A percentile compares a stretch with the other conserved stretches of the same genome.
These are phyloP conservation scores for Acleris emargana DNA, from an alignment of 2,888 invertebrate genomes.

Conservation along the genomic window DNA sequence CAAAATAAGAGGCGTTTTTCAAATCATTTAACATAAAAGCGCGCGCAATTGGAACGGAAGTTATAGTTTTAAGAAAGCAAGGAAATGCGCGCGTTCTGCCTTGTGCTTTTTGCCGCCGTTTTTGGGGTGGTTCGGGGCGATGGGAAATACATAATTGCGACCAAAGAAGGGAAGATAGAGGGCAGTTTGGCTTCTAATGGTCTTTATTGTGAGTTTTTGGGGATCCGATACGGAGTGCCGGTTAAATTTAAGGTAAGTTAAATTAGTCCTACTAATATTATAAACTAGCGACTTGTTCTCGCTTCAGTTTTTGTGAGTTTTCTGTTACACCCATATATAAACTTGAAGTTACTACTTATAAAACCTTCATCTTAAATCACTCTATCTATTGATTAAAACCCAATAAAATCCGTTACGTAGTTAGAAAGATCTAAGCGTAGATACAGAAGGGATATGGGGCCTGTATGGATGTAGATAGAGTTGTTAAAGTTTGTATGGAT, in stretches of 20 bases:
- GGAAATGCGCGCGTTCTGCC: conserved; percentile 38
- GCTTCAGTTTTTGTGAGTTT: too few relatives aligned
- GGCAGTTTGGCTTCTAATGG: conserved; percentile 62
- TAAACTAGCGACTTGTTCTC: too few relatives aligned
- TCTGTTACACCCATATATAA: too few relatives aligned
- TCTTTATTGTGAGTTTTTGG: conserved; percentile 69
- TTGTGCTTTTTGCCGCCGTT: conserved; percentile 49
- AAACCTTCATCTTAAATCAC: too few relatives aligned
- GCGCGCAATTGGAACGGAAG: conserved; percentile 1
- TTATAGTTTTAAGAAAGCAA: conserved; percentile 27
- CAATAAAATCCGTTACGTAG: too few relatives aligned
- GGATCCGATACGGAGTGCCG: conserved; percentile 67
- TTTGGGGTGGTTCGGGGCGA: conserved; percentile 46
- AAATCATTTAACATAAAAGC: conserved; percentile 22
- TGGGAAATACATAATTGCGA: conserved; percentile 60
- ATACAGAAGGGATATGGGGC: too few relatives aligned
- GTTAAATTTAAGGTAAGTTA: conserved; percentile 66
- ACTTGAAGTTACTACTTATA: too few relatives aligned
- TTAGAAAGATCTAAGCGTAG: too few relatives aligned
- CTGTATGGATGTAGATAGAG: too few relatives aligned
- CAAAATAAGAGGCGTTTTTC: conserved; percentile 5
- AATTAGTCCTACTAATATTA: neutral
- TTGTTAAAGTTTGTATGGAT: too few relatives aligned
- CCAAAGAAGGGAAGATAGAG: conserved; percentile 68
- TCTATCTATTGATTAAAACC: too few relatives aligned